Evolutionary conservation across 2,113 vertebrate genomes (phyloP), one percentile per base, ranked within the genome.

Genomic region (Tricholaema leucomelas): DNA sequence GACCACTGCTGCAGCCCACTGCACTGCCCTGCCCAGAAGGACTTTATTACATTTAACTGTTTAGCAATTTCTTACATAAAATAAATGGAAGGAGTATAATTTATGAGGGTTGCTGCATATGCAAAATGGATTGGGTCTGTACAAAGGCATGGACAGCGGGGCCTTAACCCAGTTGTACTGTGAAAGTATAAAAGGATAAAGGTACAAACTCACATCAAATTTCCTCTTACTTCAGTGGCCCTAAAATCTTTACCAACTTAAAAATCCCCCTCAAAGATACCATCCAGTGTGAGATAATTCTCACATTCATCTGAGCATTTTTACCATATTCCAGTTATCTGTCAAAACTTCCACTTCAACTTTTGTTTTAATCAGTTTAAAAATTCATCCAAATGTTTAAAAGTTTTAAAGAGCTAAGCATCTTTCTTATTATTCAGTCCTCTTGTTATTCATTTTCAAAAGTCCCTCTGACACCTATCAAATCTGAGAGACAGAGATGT

Each of bases 391-490:
- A 67, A 95, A 94, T 81, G 82, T 87, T 96, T 85, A 82, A 95
- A 94, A 93, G 78, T 96, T 95, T 94, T 74, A 94, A 95, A 72
- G 24, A 89, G 72, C 65, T 91, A 87, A n/a, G 36, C 3, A 3
- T 73, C 87, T 81, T 87, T 87, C 93, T 87, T 94, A 87, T 82
- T 95, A 92, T 93, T 94, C 88, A 82, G 78, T 82, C 67, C 75
- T 86, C 86, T 93, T 95, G 91, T 94, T 91, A 93, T 85, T 94
- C 75, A 91, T 91, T 92, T 96, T 89, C 92, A 91, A 91, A 92
- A 85, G 89, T 75, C 61, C 95, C 87, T 93, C 91, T 93, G 92
- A 96, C 93, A 96, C 95, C 95, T 93, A 93, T 96, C 96, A 96
- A 94, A 92, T 94, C 94, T 93, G 93, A 96, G 93, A 96, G 95